These are phyloP conservation scores for Lophius americanus DNA, from an alignment of 2,797 vertebrate genomes.

Conservation along the genomic window DNA sequence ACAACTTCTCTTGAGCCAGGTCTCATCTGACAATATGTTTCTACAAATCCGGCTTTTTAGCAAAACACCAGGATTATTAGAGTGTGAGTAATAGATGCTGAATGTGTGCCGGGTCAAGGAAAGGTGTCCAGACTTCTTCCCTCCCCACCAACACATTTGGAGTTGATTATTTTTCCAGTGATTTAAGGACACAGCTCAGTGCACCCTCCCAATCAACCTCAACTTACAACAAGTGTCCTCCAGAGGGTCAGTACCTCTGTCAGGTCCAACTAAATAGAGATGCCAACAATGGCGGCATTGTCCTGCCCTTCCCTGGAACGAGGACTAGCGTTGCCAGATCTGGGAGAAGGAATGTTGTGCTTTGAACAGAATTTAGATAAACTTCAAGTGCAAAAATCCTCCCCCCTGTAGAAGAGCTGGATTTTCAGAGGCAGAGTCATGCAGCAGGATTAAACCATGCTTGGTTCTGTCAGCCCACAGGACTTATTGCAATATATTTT, in stretches of 20 bases:
- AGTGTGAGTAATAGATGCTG: conserved; percentile 25
- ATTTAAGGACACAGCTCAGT: conserved; percentile 27
- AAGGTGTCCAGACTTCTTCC: conserved; percentile 16
- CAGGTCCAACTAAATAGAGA: conserved; percentile 73
- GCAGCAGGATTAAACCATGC: conserved; percentile 71
- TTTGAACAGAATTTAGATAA: conserved; percentile 75
- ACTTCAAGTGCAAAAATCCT: conserved; percentile 55
- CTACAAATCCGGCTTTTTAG: conserved; percentile 43
- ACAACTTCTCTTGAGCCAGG: conserved; percentile 21
- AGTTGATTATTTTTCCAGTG: conserved; percentile 34
- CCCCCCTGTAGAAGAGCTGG: conserved; percentile 59
- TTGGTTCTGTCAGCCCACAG: conserved; percentile 66
- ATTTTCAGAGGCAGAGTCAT: conserved; percentile 67
- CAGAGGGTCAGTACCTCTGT: conserved; percentile 44
- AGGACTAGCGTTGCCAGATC: conserved; percentile 70
- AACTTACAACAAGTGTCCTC: conserved; percentile 56
- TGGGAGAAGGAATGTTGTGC: conserved; percentile 70
- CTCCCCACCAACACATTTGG: conserved; percentile 17
- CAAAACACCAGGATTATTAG: conserved; percentile 18
- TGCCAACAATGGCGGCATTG: conserved; percentile 62
- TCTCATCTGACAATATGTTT: conserved; percentile 39
- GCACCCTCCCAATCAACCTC: conserved; percentile 47
- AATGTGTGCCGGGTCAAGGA: conserved; percentile 14
- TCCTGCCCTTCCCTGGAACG: conserved; percentile 59
- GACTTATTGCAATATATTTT: conserved; percentile 70